Evolutionary conservation across 2,888 invertebrate genomes (phyloP).

Genomic region (Hofmannophila pseudospretella): DNA sequence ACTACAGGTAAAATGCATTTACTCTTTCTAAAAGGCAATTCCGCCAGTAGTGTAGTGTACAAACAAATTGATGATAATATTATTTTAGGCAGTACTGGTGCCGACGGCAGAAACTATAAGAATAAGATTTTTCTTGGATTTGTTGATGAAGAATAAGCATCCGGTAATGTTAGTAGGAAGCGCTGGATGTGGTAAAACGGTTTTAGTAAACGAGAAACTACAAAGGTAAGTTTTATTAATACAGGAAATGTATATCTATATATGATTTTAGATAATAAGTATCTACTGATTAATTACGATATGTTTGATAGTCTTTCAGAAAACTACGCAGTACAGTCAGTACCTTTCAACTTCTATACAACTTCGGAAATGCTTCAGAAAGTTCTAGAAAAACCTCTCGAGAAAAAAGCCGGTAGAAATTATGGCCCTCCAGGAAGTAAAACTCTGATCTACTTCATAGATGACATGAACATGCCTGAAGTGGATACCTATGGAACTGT

Average conservation of each 20-base stretch:
- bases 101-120: slow-evolving; percentile 96
- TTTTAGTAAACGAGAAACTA: slow-evolving; percentile 84
- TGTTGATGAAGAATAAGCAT: slow-evolving; percentile 91
- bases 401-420: slow-evolving; percentile 97
- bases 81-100: slow-evolving; percentile 88
- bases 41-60: neutral
- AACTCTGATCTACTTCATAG: slow-evolving; percentile 95
- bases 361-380: slow-evolving; percentile 96
- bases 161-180: slow-evolving; percentile 97
- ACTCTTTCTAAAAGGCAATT: neutral
- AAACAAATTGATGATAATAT: slow-evolving; percentile 5
- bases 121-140: slow-evolving; percentile 91
- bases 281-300: neutral
- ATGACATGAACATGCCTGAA: slow-evolving; percentile 99
- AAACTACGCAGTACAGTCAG: slow-evolving; percentile 92
- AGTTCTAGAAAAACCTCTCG: slow-evolving; percentile 94
- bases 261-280: neutral
- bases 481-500: slow-evolving; percentile 94
- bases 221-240: slow-evolving; percentile 56
- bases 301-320: slow-evolving; percentile 80
- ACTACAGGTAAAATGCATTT: slow-evolving; percentile 80
- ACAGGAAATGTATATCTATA: too few species aligned
- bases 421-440: slow-evolving; percentile 97
- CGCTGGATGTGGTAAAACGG: slow-evolving; percentile 96
- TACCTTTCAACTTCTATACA: slow-evolving; percentile 98